A percentile compares a stretch with the other conserved stretches of the same genome.
Evolutionary conservation across 2,113 vertebrate genomes (phyloP).

Genomic region (Nettapus auritus): DNA sequence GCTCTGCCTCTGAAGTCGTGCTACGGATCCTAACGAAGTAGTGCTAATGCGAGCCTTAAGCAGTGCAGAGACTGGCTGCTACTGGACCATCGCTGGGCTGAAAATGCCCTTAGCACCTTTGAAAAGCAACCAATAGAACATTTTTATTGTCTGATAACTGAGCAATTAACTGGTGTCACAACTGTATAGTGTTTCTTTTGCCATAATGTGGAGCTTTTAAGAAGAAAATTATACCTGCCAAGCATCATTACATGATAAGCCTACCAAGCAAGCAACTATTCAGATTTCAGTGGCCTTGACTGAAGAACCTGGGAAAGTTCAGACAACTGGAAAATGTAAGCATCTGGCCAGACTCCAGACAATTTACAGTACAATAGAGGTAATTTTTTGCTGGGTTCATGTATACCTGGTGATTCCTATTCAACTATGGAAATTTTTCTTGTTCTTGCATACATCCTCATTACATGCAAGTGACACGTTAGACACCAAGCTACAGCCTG

Average conservation of each 20-base stretch:
- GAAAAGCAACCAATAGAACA: background rate
- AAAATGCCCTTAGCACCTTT: background rate
- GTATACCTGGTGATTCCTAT: background rate
- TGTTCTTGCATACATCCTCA: rapidly evolving
- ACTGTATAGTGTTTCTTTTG: background rate
- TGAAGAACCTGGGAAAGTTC: background rate
- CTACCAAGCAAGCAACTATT: background rate
- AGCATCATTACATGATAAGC: background rate
- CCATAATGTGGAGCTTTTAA: conserved; percentile 22
- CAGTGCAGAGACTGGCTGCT: background rate
- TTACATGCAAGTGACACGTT: background rate
- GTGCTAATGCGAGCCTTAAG: rapidly evolving
- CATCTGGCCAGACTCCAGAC: background rate
- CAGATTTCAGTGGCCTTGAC: background rate
- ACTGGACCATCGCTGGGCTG: rapidly evolving
- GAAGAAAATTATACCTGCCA: conserved; percentile 43
- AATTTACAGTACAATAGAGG: background rate
- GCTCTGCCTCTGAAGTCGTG: background rate
- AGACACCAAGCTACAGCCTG: background rate
- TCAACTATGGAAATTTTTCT: background rate
- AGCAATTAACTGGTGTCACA: conserved; percentile 11
- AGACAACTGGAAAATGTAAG: background rate
- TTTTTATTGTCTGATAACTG: background rate
- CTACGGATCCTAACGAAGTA: rapidly evolving
- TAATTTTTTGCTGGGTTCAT: background rate